These are phyloP conservation scores for Capra hircus DNA, from an alignment of 2,113 vertebrate genomes.

Conservation along the genomic window DNA sequence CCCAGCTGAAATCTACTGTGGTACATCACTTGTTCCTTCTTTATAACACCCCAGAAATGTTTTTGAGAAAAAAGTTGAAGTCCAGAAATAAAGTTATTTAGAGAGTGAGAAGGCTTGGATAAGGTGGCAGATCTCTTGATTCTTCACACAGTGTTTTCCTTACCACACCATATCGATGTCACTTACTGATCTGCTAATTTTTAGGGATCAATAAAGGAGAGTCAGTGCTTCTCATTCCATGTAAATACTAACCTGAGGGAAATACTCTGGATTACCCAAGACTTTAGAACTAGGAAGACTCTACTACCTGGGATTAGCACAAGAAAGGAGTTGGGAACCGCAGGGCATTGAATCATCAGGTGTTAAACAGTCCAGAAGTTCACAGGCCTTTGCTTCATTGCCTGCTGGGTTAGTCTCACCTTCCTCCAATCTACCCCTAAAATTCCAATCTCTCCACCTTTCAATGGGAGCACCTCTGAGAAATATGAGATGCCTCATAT, in stretches of 20 bases:
- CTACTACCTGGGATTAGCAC: not conserved
- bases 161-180: too few species aligned
- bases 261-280: too few species aligned
- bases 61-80: not conserved
- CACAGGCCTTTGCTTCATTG: not conserved
- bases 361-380: not conserved
- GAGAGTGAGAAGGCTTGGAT: not conserved
- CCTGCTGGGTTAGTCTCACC: not conserved
- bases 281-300: not conserved
- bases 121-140: not conserved
- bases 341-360: not conserved
- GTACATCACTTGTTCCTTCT: not conserved
- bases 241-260: too few species aligned
- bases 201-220: too few species aligned
- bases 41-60: not conserved
- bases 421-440: not conserved
- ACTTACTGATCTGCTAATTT: too few species aligned
- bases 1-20: not conserved
- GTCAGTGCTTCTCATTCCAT: too few species aligned
- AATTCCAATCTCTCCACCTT: not conserved
- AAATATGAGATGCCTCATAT: slow-evolving; percentile 16
- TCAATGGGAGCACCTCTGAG: not conserved
- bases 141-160: not conserved
- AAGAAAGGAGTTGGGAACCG: not conserved
- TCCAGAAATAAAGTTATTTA: not conserved